Evolutionary conservation across 2,888 invertebrate genomes (phyloP).

Genomic region (Ephialtes manifestator): DNA sequence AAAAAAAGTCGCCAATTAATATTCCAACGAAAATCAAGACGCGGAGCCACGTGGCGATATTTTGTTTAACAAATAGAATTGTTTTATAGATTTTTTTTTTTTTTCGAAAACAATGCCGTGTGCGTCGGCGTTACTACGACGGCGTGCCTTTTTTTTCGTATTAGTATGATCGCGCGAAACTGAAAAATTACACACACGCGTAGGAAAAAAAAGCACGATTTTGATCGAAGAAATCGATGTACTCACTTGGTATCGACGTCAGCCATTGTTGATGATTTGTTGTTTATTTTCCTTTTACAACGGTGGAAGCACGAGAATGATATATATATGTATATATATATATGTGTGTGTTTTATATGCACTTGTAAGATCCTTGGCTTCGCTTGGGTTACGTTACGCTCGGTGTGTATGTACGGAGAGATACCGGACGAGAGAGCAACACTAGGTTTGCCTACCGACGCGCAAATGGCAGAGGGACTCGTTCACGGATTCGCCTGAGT

Average conservation of each 20-base stretch:
- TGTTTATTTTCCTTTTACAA: conserved; percentile 58
- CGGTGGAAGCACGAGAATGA: conserved; percentile 65
- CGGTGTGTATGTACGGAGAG: conserved; percentile 46
- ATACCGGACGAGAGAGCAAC: conserved; percentile 71
- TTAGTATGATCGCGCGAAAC: not conserved
- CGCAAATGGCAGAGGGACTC: conserved; percentile 79
- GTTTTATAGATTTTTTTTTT: no score
- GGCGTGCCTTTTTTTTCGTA: conserved; percentile 42
- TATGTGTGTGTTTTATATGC: conserved; percentile 38
- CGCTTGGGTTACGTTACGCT: conserved; percentile 26
- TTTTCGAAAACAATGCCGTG: conserved; percentile 43
- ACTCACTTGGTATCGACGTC: conserved; percentile 90
- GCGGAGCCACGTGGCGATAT: conserved; percentile 59
- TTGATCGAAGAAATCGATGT: conserved; percentile 54
- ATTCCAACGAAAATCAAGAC: conserved; percentile 28
- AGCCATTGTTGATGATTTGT: conserved; percentile 88
- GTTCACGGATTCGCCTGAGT: conserved; percentile 74
- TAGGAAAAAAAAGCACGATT: not conserved
- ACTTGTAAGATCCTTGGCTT: conserved; percentile 55
- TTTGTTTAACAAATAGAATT: conserved; percentile 25
- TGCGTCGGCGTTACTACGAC: conserved; percentile 43
- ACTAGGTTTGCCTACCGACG: conserved; percentile 77
- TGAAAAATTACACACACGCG: conserved; percentile 1
- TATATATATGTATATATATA: conserved; percentile 34
- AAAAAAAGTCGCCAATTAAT: conserved; percentile 1